These are phyloP conservation scores for Eupithecia insigniata DNA, from an alignment of 2,888 invertebrate species.

Conservation along the genomic window DNA sequence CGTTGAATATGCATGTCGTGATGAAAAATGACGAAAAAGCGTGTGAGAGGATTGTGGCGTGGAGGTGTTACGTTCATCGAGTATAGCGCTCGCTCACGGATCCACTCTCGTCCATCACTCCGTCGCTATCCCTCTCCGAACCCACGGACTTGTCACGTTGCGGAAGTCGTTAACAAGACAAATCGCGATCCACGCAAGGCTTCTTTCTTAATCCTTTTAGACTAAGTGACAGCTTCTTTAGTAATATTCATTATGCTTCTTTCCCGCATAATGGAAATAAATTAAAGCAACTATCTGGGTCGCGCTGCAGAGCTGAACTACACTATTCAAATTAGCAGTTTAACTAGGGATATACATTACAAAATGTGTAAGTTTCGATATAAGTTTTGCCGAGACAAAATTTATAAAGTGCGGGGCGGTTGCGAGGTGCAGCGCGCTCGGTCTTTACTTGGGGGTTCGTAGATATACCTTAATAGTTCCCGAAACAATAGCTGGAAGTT, in stretches of 20 bases:
- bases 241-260: conserved; percentile 51
- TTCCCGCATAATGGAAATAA: conserved; percentile 39
- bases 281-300: conserved; percentile 35
- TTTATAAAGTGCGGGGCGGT: conserved; percentile 65
- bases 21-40: conserved; percentile 81
- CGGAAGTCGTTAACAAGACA: conserved; percentile 80
- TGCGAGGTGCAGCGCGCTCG: conserved; percentile 65
- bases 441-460: conserved; percentile 56
- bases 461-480: conserved; percentile 55
- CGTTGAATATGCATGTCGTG: conserved; percentile 83
- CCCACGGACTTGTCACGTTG: conserved; percentile 63
- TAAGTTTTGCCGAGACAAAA: conserved; percentile 58
- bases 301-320: conserved; percentile 22
- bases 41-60: conserved; percentile 55
- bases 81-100: neutral
- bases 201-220: conserved; percentile 71
- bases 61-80: conserved; percentile 19
- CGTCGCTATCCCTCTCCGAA: conserved; percentile 34
- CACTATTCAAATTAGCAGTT: conserved; percentile 40
- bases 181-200: conserved; percentile 70
- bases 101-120: neutral
- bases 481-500: conserved; percentile 71
- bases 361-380: conserved; percentile 55
- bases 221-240: conserved; percentile 60
- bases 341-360: conserved; percentile 40